Percentiles rank a stretch among this genome's conserved stretches.
Evolutionary conservation across 2,113 vertebrate genomes (phyloP).

Genomic region (Rynchops niger): DNA sequence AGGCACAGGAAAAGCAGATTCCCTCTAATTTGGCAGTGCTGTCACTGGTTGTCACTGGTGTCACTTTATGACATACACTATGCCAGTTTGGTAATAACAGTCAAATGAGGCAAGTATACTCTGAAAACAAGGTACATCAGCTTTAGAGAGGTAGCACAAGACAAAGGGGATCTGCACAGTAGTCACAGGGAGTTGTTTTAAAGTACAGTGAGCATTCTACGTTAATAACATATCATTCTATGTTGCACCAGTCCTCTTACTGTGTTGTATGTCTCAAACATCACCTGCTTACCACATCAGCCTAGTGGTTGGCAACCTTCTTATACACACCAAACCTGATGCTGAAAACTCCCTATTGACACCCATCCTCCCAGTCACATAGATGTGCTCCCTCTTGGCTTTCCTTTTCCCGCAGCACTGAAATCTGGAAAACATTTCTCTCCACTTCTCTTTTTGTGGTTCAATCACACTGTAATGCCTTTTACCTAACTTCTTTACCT

Average conservation of each 20-base stretch:
- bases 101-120: neutral
- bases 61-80: neutral
- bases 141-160: neutral
- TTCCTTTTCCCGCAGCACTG: neutral
- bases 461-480: neutral
- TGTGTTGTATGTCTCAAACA: neutral
- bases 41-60: neutral
- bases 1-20: neutral
- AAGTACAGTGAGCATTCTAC: neutral
- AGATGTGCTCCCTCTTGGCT: neutral
- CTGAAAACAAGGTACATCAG: neutral
- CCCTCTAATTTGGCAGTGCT: neutral
- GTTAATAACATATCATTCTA: neutral
- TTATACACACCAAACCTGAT: neutral
- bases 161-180: neutral
- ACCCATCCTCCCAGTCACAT: rapidly evolving
- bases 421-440: neutral
- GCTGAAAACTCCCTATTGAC: neutral
- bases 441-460: neutral
- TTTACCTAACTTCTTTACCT: neutral
- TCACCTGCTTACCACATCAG: neutral
- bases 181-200: neutral
- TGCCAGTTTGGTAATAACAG: neutral
- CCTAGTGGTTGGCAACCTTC: neutral
- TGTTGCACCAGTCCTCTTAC: neutral